A percentile compares a stretch with the other conserved stretches of the same genome.
Conservation (phyloP, 2,888 invertebrate species). For the Agrilus mali region DNA sequence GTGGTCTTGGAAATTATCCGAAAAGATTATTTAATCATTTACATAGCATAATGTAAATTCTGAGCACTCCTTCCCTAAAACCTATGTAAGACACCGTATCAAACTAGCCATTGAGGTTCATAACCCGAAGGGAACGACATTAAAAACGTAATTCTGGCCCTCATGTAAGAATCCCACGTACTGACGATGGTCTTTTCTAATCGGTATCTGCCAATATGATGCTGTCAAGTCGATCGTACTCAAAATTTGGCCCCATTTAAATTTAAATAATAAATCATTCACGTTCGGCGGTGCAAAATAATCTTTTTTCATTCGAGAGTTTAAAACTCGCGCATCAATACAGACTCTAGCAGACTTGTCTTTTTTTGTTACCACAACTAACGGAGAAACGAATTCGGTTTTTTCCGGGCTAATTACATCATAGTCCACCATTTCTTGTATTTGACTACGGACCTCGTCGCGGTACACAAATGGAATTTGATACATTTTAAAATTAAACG, state of each 20-base stretch:
- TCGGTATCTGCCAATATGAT: conserved; percentile 11
- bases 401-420: conserved; percentile 1
- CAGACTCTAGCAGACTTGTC: conserved; percentile 11
- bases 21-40: not conserved
- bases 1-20: no score
- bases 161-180: conserved; percentile 12
- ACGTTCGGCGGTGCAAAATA: conserved; percentile 8
- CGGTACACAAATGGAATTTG: not conserved
- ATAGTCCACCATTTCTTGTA: conserved; percentile 8
- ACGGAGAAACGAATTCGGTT: conserved; percentile 9
- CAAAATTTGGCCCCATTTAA: conserved; percentile 4
- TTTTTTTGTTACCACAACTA: conserved; percentile 10
- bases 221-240: conserved; percentile 9
- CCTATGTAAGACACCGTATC: not conserved
- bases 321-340: conserved; percentile 11
- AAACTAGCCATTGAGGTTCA: not conserved
- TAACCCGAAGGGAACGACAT: conserved; percentile 9
- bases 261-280: conserved; percentile 6
- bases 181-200: conserved; percentile 5
- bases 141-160: conserved; percentile 7
- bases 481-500: not conserved
- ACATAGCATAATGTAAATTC: not conserved
- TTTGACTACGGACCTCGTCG: not conserved
- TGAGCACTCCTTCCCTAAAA: not conserved
- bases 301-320: conserved; percentile 8